A percentile compares a stretch with the other conserved stretches of the same genome.
Conservation (phyloP, 2,113 vertebrate genomes). For the Trogon melanurus region DNA sequence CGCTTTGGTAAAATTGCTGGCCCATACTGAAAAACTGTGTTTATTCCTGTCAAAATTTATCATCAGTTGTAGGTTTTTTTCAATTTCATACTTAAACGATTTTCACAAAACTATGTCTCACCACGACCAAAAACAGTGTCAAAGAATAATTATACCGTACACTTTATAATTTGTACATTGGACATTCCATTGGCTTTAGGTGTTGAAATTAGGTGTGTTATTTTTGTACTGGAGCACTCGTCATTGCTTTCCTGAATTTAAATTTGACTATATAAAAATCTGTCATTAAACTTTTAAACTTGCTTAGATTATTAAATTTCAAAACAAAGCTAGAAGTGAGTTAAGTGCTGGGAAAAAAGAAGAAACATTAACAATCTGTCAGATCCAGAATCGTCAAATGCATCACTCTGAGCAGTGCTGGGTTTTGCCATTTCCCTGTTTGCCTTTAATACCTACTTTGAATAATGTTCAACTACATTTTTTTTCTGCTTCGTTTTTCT, state of each 20-base stretch:
- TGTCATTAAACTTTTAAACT: slow-evolving; percentile 26
- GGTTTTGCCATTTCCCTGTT: not conserved
- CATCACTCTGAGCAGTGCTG: not conserved
- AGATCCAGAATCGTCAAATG: slow-evolving; percentile 25
- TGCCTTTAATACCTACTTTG: slow-evolving; percentile 10
- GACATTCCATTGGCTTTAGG: not conserved
- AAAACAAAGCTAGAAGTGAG: slow-evolving; percentile 29
- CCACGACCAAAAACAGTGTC: not conserved
- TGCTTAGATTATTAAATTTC: slow-evolving; percentile 19
- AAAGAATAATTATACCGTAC: not conserved
- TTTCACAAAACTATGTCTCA: not conserved
- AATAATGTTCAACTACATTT: slow-evolving; percentile 1
- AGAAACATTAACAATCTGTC: not conserved
- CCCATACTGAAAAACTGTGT: not conserved
- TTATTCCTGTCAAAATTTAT: not conserved
- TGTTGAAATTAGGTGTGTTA: not conserved
- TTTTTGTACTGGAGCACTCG: slow-evolving; percentile 7
- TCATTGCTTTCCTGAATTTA: slow-evolving; percentile 11
- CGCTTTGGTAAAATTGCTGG: not conserved
- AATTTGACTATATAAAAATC: slow-evolving; percentile 5
- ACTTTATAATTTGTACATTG: not conserved
- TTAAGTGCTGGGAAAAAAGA: not conserved
- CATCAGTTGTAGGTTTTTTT: not conserved
- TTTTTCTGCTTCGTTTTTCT: slow-evolving; percentile 1
- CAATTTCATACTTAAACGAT: not conserved